Evolutionary conservation across 2,797 vertebrate genomes (phyloP).

Genomic region (Coluber constrictor): DNA sequence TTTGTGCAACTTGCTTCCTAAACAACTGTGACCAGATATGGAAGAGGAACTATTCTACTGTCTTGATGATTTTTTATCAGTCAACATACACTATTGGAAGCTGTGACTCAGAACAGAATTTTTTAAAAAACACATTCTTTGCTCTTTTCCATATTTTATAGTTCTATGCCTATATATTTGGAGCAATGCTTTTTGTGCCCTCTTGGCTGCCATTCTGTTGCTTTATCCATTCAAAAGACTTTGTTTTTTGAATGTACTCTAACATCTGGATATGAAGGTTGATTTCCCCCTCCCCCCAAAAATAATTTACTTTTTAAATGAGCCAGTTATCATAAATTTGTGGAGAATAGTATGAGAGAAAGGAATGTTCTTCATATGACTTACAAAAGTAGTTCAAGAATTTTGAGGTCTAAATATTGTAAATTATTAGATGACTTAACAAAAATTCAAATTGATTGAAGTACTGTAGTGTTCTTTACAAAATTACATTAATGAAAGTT

Average conservation of each 20-base stretch:
- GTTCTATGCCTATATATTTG: not conserved
- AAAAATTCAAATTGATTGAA: not conserved
- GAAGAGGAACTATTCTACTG: not conserved
- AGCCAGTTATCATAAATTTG: not conserved
- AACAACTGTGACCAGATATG: not conserved
- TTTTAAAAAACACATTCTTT: not conserved
- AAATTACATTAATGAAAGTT: not conserved
- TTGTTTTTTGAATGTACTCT: not conserved
- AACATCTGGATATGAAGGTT: not conserved
- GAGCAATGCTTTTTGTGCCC: not conserved
- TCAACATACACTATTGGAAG: not conserved
- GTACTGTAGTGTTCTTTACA: not conserved
- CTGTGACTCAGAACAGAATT: not conserved
- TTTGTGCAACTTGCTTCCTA: not conserved
- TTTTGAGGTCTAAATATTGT: not conserved
- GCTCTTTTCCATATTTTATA: not conserved
- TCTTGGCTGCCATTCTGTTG: not conserved
- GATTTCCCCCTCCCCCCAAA: not conserved
- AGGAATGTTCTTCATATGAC: not conserved
- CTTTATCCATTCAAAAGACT: too few relatives aligned
- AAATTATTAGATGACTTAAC: not conserved
- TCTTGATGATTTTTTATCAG: not conserved
- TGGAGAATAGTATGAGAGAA: not conserved
- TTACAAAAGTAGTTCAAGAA: not conserved
- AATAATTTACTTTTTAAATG: not conserved